Evolutionary conservation across 2,888 invertebrate species (phyloP).

Genomic region (Tholera decimalis): DNA sequence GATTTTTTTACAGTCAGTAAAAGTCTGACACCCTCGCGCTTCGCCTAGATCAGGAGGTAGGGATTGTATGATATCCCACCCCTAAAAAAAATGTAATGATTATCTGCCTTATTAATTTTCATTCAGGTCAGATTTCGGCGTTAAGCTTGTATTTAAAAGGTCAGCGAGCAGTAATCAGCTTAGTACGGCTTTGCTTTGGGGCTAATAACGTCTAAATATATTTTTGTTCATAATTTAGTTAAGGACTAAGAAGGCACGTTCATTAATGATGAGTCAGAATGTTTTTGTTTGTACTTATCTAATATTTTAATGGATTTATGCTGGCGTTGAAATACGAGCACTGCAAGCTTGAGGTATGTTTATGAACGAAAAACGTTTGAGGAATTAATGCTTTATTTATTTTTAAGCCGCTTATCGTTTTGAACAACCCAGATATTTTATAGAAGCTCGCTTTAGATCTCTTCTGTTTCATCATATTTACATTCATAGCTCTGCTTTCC

Average conservation of each 20-base stretch:
- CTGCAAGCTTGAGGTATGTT: not conserved
- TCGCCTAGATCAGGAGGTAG: too few relatives aligned
- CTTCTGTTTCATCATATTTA: not conserved
- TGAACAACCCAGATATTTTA: not conserved
- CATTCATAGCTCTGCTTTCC: not conserved
- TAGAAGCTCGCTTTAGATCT: not conserved
- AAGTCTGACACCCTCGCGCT: too few relatives aligned
- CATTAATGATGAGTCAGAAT: constrained; percentile 50
- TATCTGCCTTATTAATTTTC: constrained; percentile 73
- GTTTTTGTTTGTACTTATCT: constrained; percentile 26
- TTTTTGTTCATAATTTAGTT: constrained; percentile 62
- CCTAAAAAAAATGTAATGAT: too few relatives aligned
- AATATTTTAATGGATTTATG: constrained; percentile 15
- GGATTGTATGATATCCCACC: too few relatives aligned
- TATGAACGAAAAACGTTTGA: constrained; percentile 3
- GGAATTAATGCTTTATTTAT: constrained; percentile 2
- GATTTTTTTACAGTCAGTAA: too few relatives aligned
- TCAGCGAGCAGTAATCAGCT: constrained; percentile 78
- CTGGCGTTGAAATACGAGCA: not conserved
- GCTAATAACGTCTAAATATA: constrained; percentile 63
- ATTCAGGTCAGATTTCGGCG: constrained; percentile 72
- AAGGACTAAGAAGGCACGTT: constrained; percentile 48
- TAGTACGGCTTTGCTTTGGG: constrained; percentile 66
- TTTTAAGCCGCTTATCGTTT: constrained; percentile 16
- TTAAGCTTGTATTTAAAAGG: constrained; percentile 77